These are phyloP conservation scores for Carterocephalus palaemon DNA, from an alignment of 2,888 invertebrate species.

Conservation along the genomic window DNA sequence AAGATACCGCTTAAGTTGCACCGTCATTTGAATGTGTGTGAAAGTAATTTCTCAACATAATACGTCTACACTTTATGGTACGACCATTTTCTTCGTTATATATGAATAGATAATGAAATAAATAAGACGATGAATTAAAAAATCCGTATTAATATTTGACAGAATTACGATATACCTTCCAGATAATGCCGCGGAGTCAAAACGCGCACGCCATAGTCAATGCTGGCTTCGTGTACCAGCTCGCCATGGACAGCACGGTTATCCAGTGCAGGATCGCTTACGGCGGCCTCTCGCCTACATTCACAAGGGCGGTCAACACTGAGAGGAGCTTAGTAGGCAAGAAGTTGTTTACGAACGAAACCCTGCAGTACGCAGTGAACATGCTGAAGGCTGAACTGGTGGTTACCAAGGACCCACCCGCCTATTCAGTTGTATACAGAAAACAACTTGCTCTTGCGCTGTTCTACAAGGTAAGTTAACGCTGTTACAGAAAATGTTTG, in stretches of 20 bases:
- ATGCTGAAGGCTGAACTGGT: conserved; percentile 45
- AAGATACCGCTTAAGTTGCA: too few species aligned
- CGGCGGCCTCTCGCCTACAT: conserved; percentile 68
- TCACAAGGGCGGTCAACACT: conserved; percentile 68
- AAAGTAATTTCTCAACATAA: too few species aligned
- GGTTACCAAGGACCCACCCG: conserved; percentile 58
- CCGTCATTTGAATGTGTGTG: too few species aligned
- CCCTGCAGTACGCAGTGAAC: conserved; percentile 56
- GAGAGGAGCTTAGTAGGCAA: conserved; percentile 71
- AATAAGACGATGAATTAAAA: too few species aligned
- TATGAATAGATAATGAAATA: too few species aligned
- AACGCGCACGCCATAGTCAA: conserved; percentile 88
- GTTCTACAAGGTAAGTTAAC: conserved; percentile 81
- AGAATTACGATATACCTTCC: too few species aligned
- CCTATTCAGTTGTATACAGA: conserved; percentile 78
- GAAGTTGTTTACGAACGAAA: conserved; percentile 53
- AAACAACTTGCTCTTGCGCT: conserved; percentile 79
- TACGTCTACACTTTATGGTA: too few species aligned
- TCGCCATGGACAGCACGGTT: background rate
- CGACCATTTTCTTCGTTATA: too few species aligned
- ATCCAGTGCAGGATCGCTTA: conserved; percentile 64
- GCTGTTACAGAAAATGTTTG: too few species aligned
- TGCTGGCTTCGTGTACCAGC: conserved; percentile 80
- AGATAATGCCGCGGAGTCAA: conserved; percentile 86
- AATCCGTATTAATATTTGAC: too few species aligned